Conservation (phyloP, 2,797 vertebrate genomes). For the Iguana delicatissima region DNA sequence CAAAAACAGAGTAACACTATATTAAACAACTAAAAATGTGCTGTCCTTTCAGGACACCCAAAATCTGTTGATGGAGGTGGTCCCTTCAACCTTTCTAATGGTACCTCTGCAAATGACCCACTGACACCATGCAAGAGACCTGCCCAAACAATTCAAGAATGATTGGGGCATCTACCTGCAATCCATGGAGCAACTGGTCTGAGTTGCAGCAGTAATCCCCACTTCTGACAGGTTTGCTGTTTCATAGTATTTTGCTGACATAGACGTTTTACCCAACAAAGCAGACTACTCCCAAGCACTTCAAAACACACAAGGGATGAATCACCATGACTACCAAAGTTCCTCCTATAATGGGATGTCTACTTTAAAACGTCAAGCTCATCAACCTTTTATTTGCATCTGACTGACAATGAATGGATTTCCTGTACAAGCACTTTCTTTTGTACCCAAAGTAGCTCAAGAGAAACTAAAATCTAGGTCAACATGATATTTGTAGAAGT, state of each 20-base stretch:
- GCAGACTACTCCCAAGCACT: slow-evolving; percentile 15
- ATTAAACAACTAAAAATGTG: not conserved
- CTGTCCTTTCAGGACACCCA: not conserved
- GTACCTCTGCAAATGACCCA: not conserved
- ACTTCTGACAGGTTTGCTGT: not conserved
- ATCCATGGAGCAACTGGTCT: not conserved
- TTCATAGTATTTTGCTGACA: slow-evolving; percentile 16
- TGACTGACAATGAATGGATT: slow-evolving; percentile 19
- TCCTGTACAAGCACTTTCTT: slow-evolving; percentile 14
- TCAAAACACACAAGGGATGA: slow-evolving; percentile 17
- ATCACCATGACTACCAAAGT: slow-evolving; percentile 11
- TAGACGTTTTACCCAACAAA: slow-evolving; percentile 9
- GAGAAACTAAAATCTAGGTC: not conserved
- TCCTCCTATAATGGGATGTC: not conserved
- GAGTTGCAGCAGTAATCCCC: slow-evolving; percentile 2
- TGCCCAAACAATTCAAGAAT: not conserved
- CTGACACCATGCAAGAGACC: not conserved
- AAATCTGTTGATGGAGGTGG: not conserved
- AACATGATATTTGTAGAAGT: not conserved
- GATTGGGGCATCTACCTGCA: not conserved
- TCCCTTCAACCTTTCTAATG: not conserved
- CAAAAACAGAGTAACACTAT: not conserved
- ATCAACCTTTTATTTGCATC: slow-evolving; percentile 6
- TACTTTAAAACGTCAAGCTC: slow-evolving; percentile 17
- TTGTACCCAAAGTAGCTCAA: not conserved